A percentile compares a stretch with the other conserved stretches of the same genome.
Evolutionary conservation across 2,888 invertebrate genomes (phyloP).

Genomic region (Empis livida): DNA sequence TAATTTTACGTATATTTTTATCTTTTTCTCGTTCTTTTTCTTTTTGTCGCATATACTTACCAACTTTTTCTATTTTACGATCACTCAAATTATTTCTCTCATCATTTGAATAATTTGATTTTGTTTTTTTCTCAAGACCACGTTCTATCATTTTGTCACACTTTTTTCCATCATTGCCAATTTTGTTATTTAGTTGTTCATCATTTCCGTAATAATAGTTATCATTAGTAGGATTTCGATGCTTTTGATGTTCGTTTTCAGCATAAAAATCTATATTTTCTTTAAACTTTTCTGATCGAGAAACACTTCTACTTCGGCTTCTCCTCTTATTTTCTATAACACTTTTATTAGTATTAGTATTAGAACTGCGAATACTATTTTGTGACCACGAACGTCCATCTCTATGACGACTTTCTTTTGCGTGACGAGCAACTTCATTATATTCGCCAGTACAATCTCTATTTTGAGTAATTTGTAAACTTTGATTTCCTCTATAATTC

Average conservation of each 20-base stretch:
- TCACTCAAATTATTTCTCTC: slow-evolving; percentile 13
- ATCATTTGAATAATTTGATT: neutral
- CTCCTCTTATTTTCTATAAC: slow-evolving; percentile 15
- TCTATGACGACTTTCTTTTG: neutral
- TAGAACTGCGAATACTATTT: slow-evolving; percentile 5
- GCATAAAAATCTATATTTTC: slow-evolving; percentile 42
- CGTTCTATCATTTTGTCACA: slow-evolving; percentile 24
- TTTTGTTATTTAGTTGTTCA: no score
- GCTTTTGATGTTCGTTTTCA: slow-evolving; percentile 35
- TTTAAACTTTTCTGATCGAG: slow-evolving; percentile 31
- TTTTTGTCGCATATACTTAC: slow-evolving; percentile 22
- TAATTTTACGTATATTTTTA: slow-evolving; percentile 19
- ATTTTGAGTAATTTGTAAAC: no score
- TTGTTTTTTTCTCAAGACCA: neutral
- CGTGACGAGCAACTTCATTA: no score
- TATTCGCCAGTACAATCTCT: no score
- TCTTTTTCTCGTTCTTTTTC: slow-evolving; percentile 30
- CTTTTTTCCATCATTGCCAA: slow-evolving; percentile 20
- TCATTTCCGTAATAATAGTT: no score
- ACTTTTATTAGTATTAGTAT: neutral
- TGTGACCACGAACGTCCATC: slow-evolving; percentile 11
- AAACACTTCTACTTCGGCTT: slow-evolving; percentile 15
- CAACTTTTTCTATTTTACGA: slow-evolving; percentile 25
- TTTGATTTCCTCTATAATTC: no score
- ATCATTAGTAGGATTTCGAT: neutral